Evolutionary conservation across 2,797 vertebrate genomes (phyloP).

Genomic region (Hoplostethus atlanticus): DNA sequence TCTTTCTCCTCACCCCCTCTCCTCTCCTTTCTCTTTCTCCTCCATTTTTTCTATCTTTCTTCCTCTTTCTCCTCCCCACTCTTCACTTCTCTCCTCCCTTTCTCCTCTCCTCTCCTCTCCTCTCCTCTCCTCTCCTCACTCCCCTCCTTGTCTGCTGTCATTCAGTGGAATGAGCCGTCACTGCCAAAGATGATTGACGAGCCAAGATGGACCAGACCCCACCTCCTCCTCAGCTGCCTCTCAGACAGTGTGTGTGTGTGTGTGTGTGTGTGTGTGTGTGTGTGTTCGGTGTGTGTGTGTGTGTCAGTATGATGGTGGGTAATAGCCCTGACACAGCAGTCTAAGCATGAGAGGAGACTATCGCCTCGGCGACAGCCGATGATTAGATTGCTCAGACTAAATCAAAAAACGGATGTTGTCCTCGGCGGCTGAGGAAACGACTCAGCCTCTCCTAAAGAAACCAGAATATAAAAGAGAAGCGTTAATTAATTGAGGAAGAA

Average conservation of each 20-base stretch:
- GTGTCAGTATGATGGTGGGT: constrained; percentile 28
- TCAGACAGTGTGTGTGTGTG: constrained; percentile 27
- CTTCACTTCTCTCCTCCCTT: neutral
- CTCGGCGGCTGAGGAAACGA: constrained; percentile 59
- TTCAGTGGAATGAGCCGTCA: constrained; percentile 58
- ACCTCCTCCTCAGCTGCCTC: constrained; percentile 39
- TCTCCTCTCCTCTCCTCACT: neutral
- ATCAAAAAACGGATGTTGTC: constrained; percentile 67
- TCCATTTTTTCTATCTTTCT: neutral
- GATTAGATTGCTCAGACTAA: constrained; percentile 67
- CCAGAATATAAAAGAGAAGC: constrained; percentile 48
- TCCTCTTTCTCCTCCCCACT: too few species aligned
- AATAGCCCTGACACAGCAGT: constrained; percentile 70
- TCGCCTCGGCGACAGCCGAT: constrained; percentile 56
- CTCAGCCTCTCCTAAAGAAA: constrained; percentile 41
- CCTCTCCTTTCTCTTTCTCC: neutral
- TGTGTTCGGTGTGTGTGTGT: constrained; percentile 28
- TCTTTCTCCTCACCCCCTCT: neutral
- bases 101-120: neutral
- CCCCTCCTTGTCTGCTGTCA: neutral
- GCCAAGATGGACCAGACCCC: constrained; percentile 44
- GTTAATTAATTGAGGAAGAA: constrained; percentile 70
- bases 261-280: constrained; percentile 32
- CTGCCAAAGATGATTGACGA: constrained; percentile 60
- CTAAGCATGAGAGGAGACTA: constrained; percentile 36